Evolutionary conservation across 2,797 vertebrate species (phyloP), one percentile per base, ranked within the genome.

Genomic region (Rhinogobio ventralis): DNA sequence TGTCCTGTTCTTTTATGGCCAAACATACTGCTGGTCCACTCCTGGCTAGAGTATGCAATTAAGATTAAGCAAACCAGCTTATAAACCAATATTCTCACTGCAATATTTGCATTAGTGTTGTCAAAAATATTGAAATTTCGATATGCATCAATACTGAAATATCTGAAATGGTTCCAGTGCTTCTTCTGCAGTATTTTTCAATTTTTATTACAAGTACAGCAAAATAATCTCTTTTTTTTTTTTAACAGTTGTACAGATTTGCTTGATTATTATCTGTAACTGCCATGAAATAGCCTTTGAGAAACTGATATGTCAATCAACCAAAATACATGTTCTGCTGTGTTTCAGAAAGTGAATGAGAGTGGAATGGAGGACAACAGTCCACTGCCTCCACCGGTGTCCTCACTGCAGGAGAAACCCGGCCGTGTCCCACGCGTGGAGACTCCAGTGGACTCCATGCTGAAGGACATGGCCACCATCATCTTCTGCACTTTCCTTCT

Each of bases 401-500:
- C 93, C 10, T 94, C 95, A 0, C 92, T 98, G 15, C 95, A 96
- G 86, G 96, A 98, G 89, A 95, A 92, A 80, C 88, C 90, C 0
- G 62, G 88, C 11, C 89, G 89, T 8, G 6, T 67, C 28, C 62
- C 78, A 1, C 95, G 96, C 28, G 93, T 94, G 0, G 97, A 99
- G 91, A 96, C 97, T 66, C 96, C 97, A 0, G 94, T 99, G 88
- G 98, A 99, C 92, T 96, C 97, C 39, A 95, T 99, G 94, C 93
- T 99, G 82, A 99, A 99, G 91, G 98, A 99, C 91, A 95, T 99
- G 94, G 98, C 98, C 92, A 99, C 97, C 0, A 96, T 99, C 90
- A 97, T 99, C 91, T 96, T 99, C 89, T 97, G 97, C 87, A 99
- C 97, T 0, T 98, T 99, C 91, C 96, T 99, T 28, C 93, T 99